Evolutionary conservation across 2,888 invertebrate genomes (phyloP).

Genomic region (Epistrophella euchroma): DNA sequence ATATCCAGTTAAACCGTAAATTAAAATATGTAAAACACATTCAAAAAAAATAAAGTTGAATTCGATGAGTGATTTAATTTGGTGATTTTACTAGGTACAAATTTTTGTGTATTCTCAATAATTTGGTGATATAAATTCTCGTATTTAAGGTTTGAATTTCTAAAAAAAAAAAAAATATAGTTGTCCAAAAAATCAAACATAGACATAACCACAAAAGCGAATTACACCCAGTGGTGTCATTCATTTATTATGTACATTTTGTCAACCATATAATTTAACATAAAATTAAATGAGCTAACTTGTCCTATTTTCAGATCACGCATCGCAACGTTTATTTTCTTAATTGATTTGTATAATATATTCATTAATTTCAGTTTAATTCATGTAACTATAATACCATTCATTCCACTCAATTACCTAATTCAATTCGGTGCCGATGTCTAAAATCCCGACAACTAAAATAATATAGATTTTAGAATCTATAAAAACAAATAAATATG

Average conservation of each 20-base stretch:
- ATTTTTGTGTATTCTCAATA: neutral
- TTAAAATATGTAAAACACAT: neutral
- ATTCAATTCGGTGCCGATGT: constrained; percentile 56
- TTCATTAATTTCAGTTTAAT: constrained; percentile 62
- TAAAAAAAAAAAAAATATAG: neutral
- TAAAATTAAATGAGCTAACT: constrained; percentile 11
- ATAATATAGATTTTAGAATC: neutral
- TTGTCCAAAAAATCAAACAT: neutral
- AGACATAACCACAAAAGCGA: constrained; percentile 5
- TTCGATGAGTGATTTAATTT: no score
- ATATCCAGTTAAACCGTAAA: neutral
- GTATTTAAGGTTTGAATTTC: neutral
- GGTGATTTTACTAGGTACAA: no score
- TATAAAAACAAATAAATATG: neutral
- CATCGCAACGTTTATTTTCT: constrained; percentile 24
- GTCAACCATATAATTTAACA: constrained; percentile 1
- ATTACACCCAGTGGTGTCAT: neutral
- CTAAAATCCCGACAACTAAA: constrained; percentile 44
- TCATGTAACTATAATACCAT: constrained; percentile 28
- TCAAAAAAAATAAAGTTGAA: neutral
- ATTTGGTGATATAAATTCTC: neutral
- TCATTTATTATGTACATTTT: neutral
- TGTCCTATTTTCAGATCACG: constrained; percentile 44
- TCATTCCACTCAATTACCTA: constrained; percentile 62
- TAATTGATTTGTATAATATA: constrained; percentile 45